Conservation (phyloP, 2,113 vertebrate species). For the Turdus rufiventris region DNA sequence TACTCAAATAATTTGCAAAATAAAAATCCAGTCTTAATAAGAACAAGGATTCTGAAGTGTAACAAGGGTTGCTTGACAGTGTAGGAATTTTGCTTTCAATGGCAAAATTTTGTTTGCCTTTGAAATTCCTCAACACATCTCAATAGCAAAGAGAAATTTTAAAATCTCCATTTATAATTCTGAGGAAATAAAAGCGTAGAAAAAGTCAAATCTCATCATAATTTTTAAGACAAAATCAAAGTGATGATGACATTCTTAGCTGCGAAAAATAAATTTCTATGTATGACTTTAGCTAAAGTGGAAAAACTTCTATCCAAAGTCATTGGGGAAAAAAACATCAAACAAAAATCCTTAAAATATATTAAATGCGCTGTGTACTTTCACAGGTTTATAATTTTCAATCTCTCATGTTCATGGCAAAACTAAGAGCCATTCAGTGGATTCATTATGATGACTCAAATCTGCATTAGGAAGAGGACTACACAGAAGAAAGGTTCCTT, state of each 20-base stretch:
- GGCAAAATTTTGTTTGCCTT: slow-evolving; percentile 46
- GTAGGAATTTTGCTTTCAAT: slow-evolving; percentile 51
- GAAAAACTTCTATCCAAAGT: neutral
- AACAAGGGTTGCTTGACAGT: slow-evolving; percentile 24
- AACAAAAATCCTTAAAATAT: neutral
- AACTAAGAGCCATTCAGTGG: neutral
- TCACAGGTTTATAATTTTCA: neutral
- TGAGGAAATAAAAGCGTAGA: neutral
- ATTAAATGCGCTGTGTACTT: neutral
- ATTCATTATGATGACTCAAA: neutral
- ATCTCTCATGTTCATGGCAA: neutral
- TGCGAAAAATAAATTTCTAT: neutral
- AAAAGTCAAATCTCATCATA: neutral
- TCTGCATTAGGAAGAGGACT: neutral
- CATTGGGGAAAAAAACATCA: neutral
- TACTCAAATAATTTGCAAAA: slow-evolving; percentile 52
- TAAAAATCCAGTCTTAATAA: slow-evolving; percentile 44
- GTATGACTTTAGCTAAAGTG: neutral
- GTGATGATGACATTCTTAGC: neutral
- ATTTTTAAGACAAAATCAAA: neutral
- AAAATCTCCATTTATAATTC: neutral
- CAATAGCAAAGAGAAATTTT: slow-evolving; percentile 47
- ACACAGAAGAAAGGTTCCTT: neutral
- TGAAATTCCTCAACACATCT: slow-evolving; percentile 44
- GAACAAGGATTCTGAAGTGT: neutral